Conservation (phyloP, 2,888 invertebrate species). For the Parasteatoda lunata region DNA sequence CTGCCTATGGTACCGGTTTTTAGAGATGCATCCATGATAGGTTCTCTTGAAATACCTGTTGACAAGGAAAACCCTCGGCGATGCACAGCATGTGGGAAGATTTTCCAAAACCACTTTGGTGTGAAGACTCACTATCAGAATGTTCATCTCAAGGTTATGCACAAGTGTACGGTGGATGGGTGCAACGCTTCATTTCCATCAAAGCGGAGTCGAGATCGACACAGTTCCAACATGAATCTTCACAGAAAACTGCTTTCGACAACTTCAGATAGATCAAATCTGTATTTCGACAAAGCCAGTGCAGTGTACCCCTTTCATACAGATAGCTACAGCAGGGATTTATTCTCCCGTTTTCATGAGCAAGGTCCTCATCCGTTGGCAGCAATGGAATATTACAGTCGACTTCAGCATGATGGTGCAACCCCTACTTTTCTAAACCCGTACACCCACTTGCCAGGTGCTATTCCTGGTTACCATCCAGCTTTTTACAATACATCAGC, state of each 20-base stretch:
- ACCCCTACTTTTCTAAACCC: conserved; percentile 57
- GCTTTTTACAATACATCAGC: conserved; percentile 36
- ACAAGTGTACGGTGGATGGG: conserved; percentile 94
- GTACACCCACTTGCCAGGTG: conserved; percentile 55
- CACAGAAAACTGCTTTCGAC: conserved; percentile 91
- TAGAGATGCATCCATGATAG: conserved; percentile 71
- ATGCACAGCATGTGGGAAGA: conserved; percentile 93
- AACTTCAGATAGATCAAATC: conserved; percentile 43
- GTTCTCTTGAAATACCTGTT: conserved; percentile 83
- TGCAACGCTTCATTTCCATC: conserved; percentile 96
- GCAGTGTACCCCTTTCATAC: conserved; percentile 76
- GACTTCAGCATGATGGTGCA: conserved; percentile 47
- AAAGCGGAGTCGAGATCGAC: conserved; percentile 91
- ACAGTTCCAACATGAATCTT: conserved; percentile 91
- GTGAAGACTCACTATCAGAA: conserved; percentile 97
- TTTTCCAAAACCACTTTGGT: conserved; percentile 93
- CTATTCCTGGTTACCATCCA: conserved; percentile 48
- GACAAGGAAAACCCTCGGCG: conserved; percentile 93
- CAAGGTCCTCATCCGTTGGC: conserved; percentile 66
- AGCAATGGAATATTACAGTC: conserved; percentile 66
- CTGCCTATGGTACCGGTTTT: conserved; percentile 72
- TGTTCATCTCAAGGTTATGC: conserved; percentile 95
- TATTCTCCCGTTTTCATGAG: conserved; percentile 84
- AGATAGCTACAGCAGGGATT: conserved; percentile 80
- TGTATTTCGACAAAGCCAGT: conserved; percentile 71